Conservation (phyloP, 2,797 vertebrate species). For the Phoxinus dragarum region DNA sequence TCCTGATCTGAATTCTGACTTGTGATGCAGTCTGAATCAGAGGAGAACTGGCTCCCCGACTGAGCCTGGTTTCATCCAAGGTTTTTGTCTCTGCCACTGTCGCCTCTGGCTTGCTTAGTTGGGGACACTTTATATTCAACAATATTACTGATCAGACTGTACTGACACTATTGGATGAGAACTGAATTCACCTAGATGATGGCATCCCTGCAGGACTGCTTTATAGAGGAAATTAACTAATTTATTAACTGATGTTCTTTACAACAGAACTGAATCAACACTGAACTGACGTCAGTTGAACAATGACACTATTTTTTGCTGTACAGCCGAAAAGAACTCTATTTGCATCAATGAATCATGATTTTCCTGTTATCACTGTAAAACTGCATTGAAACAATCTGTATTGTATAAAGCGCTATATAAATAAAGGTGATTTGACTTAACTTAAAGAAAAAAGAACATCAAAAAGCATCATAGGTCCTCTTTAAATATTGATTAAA, state of each 20-base stretch:
- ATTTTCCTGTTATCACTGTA: background rate
- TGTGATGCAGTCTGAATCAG: background rate
- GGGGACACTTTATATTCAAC: background rate
- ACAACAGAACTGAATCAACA: background rate
- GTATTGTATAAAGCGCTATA: too few species aligned
- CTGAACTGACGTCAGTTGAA: too few species aligned
- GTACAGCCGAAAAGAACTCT: too few species aligned
- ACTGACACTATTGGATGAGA: too few species aligned
- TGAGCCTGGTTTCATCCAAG: background rate
- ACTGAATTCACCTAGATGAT: background rate
- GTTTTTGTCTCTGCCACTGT: background rate
- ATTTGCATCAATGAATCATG: background rate
- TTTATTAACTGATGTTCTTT: background rate
- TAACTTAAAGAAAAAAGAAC: background rate
- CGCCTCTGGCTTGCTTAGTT: background rate
- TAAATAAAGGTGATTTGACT: too few species aligned
- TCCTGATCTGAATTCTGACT: background rate
- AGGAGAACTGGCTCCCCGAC: background rate
- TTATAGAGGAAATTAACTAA: background rate
- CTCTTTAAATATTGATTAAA: background rate
- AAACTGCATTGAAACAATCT: too few species aligned
- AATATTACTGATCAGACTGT: too few species aligned
- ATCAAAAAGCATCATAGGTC: background rate
- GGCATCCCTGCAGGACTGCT: background rate
- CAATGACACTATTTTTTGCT: too few species aligned